Evolutionary conservation across 2,797 vertebrate species (phyloP), one percentile per base, ranked within the genome.

Genomic region (Amniataba percoides): DNA sequence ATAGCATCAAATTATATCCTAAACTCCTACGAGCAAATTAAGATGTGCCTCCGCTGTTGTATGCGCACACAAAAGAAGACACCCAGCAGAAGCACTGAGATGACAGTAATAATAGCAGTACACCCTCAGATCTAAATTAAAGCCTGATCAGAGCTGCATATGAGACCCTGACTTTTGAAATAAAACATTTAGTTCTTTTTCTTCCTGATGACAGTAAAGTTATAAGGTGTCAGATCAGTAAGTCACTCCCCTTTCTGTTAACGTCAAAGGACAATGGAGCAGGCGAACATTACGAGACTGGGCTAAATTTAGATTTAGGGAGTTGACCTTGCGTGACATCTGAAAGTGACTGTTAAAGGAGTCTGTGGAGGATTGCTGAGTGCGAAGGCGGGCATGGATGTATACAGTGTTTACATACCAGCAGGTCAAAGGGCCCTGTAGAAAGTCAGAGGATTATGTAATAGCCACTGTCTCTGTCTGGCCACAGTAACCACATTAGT

Each of bases 51-150:
- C 25, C 65, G 57, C 65, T 51, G 43, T 53, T 81, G 52, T 65
- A 45, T 14, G 1, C 65, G 42, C 16, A 78, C 49, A 81, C 63
- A 83, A 84, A 78, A 74, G 61, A 51, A 39, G 46, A 74, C 74
- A 73, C 21, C n/a, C 53, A 68, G 46, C 45, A 68, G 63, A 62
- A 48, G 42, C 65, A 52, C 42, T 4, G 3, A 43, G 57, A 73
- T 83, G 65, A 81, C 77, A 81, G 72, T 73, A 80, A 85, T 81
- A 75, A 83, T 5, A 81, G 34, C 49, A 71, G 78, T 62, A 78
- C 60, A 76, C 53, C 61, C 51, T 79, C 49, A 70, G 25, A 73
- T 78, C 40, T 59, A 61, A 84, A 80, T 59, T 34, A 62, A 72
- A 61, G 31, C 39, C 46, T 61, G n/a, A 71, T 66, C 31, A 81